Percentiles rank a stretch among this genome's conserved stretches.
phyloP scores from a whole-genome alignment of 2,797 vertebrate genomes.

The Erpetoichthys calabaricus region DNA sequence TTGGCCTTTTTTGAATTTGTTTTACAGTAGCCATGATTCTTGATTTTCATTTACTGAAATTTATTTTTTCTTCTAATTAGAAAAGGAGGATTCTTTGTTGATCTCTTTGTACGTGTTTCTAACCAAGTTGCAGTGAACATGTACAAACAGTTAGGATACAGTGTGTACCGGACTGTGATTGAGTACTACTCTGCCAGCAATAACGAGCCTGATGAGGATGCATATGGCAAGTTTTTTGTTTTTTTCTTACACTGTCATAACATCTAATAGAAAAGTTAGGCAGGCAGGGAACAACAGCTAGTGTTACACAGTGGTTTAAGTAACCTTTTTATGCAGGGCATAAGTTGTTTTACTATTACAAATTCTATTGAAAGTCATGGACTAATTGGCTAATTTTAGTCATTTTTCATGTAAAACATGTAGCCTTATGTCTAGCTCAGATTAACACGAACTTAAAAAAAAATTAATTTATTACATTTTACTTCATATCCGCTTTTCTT shows the following conservation, averaged over 20 bases:
- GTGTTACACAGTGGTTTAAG: too few species aligned
- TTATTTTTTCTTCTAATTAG: slow-evolving; percentile 27
- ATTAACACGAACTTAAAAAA: too few species aligned
- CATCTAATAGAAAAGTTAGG: not conserved
- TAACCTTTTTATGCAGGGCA: too few species aligned
- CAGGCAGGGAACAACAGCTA: not conserved
- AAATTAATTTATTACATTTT: not conserved
- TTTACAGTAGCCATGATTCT: too few species aligned
- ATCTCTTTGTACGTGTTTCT: slow-evolving; percentile 88
- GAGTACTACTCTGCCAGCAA: slow-evolving; percentile 93
- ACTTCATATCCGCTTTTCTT: not conserved
- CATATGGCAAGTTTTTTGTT: slow-evolving; percentile 62
- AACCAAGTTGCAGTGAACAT: slow-evolving; percentile 94
- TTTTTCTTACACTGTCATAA: not conserved
- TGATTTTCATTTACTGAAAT: too few species aligned
- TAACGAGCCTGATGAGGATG: slow-evolving; percentile 84
- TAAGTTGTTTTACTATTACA: too few species aligned
- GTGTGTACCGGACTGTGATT: slow-evolving; percentile 82
- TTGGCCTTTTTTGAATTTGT: too few species aligned
- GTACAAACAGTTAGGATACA: slow-evolving; percentile 90
- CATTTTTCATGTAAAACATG: too few species aligned
- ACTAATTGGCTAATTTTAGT: too few species aligned
- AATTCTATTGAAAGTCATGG: too few species aligned
- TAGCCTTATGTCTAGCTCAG: too few species aligned
- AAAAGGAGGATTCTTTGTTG: slow-evolving; percentile 91